Evolutionary conservation across 2,888 invertebrate genomes (phyloP), one percentile per base, ranked within the genome.

Genomic region (Deilephila porcellus): DNA sequence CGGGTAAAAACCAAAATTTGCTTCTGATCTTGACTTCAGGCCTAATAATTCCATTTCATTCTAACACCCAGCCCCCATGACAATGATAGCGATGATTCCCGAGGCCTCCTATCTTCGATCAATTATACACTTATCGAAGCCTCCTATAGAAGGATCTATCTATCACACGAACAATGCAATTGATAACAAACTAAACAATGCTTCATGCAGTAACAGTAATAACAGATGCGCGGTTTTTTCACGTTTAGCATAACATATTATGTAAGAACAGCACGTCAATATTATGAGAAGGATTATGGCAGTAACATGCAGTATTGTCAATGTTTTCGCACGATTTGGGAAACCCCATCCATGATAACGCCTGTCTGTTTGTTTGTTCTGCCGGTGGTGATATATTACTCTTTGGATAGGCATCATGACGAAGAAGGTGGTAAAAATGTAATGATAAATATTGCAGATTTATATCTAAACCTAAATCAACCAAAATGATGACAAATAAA

Each of bases 281-380:
- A 52, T 67, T 67, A 17, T 17, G 1, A 45, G 20, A 25, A 17
- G 25, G 67, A 45, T 67, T 45, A 52, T 11, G 4, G 4, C 8
- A 62, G 17, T 62, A 25, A 20, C 6, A 19, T 19, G 25, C 17
- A 45, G 25, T 8, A 20, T 17, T 25, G 45, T 11, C 2, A 17
- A 45, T 52, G 67, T 67, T 67, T 67, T 67, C 17, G 67, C 29
- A 11, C 25, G 4, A 25, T 80, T 78, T 71, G 83, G 83, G 78
- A 82, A 82, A 78, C 79, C 83, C 83, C 83, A 78, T 70, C 17
- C 5, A 14, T 67, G 64, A 67, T 67, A 67, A 67, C 14, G 25
- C 1, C 20, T 17, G 67, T 52, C 45, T 63, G 25, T 25, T 67
- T 67, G n/a, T 67, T 67, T 52, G 67, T 6, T 25, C 14, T 67